Base-by-base conservation (phyloP, 2,888 invertebrate species). In the Listrodromus nycthemerus region DNA sequence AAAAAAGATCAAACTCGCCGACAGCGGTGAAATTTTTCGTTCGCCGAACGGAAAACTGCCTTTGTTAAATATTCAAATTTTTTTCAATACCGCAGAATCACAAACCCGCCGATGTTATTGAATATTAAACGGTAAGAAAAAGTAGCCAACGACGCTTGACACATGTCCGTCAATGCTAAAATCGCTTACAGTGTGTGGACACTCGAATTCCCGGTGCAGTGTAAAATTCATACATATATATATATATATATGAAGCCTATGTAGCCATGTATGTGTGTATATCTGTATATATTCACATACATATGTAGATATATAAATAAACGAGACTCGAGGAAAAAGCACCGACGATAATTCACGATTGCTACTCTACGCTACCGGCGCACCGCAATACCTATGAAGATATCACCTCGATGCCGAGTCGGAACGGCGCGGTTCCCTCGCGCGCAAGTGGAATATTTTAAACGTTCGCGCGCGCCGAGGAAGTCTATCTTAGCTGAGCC, bases 281-380 rank as follows among this genome's bases (percentile, higher is more conserved):
- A 45, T 66, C 7, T 21, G 24, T 45, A 45, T 33, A 61, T 45
- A 48, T 52, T 24, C n/a, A 50, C 24, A 66, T 24, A 58, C 24
- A 70, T 41, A 16, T 58, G 24, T 71, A 45, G 27, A 58, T 21
- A 45, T 24, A 33, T 67, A 33, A 61, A 45, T 67, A 65, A 45
- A 27, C 30, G 63, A 74, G 84, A 27, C 52, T 73, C 21, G 58
- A 70, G 83, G 80, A 87, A 89, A 87, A 86, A 86, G 82, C 74
- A 77, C 83, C 85, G 84, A 87, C 87, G 88, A 90, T 89, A 90
- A 90, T 89, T 90, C 88, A 89, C 85, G 85, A 77, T 80, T 67
- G 65, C 55, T 70, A 73, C 58, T 83, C 73, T 80, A 65, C 69
- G 82, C 74, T 78, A 70, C 74, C 41, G 52, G 33, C 48, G 63